phyloP scores from a whole-genome alignment of 2,888 invertebrate species.

The Drosophila mimica region DNA sequence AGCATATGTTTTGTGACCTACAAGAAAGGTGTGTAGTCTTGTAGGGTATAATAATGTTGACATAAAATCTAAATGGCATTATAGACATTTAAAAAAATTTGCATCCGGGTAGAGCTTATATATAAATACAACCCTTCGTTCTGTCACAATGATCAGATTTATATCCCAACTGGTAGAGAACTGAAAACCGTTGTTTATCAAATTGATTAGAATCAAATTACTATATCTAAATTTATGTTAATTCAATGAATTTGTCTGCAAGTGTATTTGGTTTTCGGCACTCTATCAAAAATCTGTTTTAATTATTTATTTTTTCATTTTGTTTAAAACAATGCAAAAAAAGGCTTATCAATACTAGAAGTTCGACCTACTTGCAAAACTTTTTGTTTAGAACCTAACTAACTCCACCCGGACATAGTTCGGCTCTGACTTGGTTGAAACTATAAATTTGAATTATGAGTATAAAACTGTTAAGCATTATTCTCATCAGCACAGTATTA shows the following conservation, averaged over 20 bases:
- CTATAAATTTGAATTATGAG: slow-evolving; percentile 13
- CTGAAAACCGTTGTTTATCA: neutral
- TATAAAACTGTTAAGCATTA: neutral
- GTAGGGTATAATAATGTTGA: neutral
- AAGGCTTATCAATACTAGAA: slow-evolving; percentile 2
- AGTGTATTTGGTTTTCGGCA: slow-evolving; percentile 15
- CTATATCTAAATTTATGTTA: neutral
- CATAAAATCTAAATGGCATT: neutral
- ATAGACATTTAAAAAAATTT: neutral
- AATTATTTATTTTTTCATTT: neutral
- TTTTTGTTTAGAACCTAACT: neutral
- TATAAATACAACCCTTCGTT: too few relatives aligned
- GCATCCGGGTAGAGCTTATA: neutral
- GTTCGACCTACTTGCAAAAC: slow-evolving; percentile 29
- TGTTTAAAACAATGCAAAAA: slow-evolving; percentile 44
- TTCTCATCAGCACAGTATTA: slow-evolving; percentile 11
- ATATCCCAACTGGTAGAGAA: neutral
- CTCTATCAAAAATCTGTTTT: neutral
- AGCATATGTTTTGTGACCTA: slow-evolving; percentile 44
- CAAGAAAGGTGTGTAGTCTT: neutral
- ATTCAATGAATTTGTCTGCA: neutral
- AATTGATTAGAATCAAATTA: neutral
- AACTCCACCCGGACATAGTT: slow-evolving; percentile 17
- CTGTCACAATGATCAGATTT: too few relatives aligned
- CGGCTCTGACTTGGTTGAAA: neutral